Evolutionary conservation across 2,888 invertebrate genomes (phyloP).

Genomic region (Lasius platythorax): DNA sequence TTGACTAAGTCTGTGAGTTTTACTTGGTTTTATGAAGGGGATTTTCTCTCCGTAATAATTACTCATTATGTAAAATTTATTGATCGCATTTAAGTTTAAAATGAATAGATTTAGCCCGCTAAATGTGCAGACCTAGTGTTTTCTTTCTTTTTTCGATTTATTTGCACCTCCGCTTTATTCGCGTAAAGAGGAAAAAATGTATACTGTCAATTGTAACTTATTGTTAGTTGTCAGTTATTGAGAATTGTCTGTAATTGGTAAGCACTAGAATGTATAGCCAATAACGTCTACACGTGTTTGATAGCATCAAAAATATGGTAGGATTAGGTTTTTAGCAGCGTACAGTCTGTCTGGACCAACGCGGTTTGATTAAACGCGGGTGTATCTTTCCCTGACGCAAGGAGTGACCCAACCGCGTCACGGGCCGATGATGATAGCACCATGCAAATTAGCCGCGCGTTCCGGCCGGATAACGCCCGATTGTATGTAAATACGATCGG

Average conservation of each 20-base stretch:
- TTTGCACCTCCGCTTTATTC: not conserved
- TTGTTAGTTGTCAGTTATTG: not conserved
- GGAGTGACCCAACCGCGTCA: constrained; percentile 45
- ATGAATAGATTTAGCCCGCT: not conserved
- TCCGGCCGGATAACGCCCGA: constrained; percentile 73
- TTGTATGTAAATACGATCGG: constrained; percentile 78
- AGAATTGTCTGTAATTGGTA: not conserved
- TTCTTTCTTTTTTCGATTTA: not conserved
- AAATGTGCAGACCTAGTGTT: not conserved
- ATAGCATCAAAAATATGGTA: not conserved
- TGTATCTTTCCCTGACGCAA: constrained; percentile 33
- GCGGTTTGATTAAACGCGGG: not conserved
- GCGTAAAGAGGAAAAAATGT: not conserved
- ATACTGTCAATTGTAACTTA: too few relatives aligned
- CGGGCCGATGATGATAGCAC: constrained; percentile 64
- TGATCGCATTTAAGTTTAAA: not conserved
- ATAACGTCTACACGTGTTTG: not conserved
- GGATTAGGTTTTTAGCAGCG: not conserved
- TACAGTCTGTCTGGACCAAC: not conserved
- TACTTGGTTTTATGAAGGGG: not conserved
- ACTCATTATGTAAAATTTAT: not conserved
- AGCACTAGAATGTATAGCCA: not conserved
- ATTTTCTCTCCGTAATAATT: not conserved
- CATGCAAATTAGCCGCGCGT: constrained; percentile 72
- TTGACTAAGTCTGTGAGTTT: not conserved